phyloP scores from a whole-genome alignment of 2,888 invertebrate species.

The Bruchidius siliquastri region DNA sequence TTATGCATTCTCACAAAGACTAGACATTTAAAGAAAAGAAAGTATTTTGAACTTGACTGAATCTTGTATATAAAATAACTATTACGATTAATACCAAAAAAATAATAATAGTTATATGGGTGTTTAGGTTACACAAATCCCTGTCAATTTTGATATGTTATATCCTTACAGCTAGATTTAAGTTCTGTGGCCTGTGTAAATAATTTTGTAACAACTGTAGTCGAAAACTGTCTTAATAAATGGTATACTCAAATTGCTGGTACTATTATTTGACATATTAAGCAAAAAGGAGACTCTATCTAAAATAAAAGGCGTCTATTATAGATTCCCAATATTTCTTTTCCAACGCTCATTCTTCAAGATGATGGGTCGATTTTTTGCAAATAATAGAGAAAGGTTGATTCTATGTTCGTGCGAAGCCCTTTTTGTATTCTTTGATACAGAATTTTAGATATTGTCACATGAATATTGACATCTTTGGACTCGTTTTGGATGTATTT shows the following conservation, averaged over 20 bases:
- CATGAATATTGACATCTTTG: too few relatives aligned
- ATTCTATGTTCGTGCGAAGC: too few relatives aligned
- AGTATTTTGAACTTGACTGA: not conserved
- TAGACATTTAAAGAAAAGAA: not conserved
- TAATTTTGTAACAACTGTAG: not conserved
- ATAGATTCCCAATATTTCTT: too few relatives aligned
- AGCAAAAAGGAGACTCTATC: too few relatives aligned
- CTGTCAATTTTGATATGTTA: not conserved
- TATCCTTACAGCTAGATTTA: not conserved
- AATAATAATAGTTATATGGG: not conserved
- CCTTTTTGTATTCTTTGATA: too few relatives aligned
- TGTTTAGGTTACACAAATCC: not conserved
- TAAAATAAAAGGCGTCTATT: too few relatives aligned
- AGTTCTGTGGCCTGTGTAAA: not conserved
- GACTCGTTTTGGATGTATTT: too few relatives aligned
- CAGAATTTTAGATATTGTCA: too few relatives aligned
- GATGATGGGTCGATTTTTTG: too few relatives aligned
- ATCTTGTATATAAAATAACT: not conserved
- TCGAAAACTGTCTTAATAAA: not conserved
- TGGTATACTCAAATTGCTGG: not conserved
- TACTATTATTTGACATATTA: not conserved
- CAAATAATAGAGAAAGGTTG: too few relatives aligned
- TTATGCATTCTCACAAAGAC: not conserved
- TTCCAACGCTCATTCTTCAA: too few relatives aligned
- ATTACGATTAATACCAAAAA: not conserved